Conservation (phyloP, 2,888 invertebrate species). For the Myathropa florea region DNA sequence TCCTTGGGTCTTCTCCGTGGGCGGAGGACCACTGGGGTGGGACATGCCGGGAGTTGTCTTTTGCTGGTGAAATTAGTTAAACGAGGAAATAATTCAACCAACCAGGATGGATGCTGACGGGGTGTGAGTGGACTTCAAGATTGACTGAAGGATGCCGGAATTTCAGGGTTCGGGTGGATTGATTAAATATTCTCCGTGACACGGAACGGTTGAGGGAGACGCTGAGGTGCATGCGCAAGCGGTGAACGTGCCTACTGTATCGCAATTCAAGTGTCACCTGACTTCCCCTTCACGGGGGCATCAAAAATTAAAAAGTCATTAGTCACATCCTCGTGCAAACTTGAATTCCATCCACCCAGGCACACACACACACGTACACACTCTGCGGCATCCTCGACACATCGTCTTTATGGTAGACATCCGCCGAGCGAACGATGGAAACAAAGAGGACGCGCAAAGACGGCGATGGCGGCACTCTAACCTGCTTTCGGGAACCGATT, state of each 20-base stretch:
- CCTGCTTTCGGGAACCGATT: too few relatives aligned
- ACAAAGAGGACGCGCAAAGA: neutral
- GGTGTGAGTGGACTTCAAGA: neutral
- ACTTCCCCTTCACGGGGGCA: neutral
- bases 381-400: neutral
- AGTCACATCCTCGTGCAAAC: neutral
- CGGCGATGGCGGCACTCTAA: too few relatives aligned
- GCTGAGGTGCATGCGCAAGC: neutral
- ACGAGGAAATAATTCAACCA: slow-evolving; percentile 59
- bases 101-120: neutral
- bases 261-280: neutral
- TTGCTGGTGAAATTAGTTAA: slow-evolving; percentile 56
- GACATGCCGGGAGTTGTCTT: slow-evolving; percentile 22
- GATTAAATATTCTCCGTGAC: neutral
- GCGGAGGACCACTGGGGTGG: neutral
- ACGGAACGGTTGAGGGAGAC: neutral
- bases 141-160: neutral
- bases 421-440: neutral
- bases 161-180: neutral
- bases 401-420: neutral
- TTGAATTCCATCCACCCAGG: neutral
- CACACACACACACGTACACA: neutral
- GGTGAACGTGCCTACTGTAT: neutral
- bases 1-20: neutral
- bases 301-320: slow-evolving; percentile 17